Base-by-base conservation (phyloP, 2,888 invertebrate genomes). In the Eulithis testata region DNA sequence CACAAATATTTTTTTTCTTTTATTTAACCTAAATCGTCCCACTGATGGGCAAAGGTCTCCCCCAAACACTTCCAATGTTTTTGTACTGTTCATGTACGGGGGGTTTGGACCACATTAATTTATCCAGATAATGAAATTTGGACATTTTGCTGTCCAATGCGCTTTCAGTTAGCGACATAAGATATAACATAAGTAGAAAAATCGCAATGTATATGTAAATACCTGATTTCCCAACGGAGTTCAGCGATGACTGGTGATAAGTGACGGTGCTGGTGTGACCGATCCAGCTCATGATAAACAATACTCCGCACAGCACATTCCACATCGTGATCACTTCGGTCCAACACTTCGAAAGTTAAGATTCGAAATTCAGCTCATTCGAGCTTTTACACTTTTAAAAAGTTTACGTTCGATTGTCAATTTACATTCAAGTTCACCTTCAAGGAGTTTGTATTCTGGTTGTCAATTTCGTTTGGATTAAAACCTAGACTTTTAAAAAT, bases 201-300 rank as follows among this genome's bases (percentile, higher is more conserved):
- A 40, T 40, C 40, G 40, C 40, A 40, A 40, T 40, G 9, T 11
- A 40, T 40, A 40, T 11, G 6, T 7, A 43, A 40, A 31, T 89
- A 87, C 83, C 90, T 87, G 90, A 71, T 70, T 91, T 91, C 43
- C 81, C 85, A 67, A 86, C 73, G 60, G 73, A 79, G 67, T 81
- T 82, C 56, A 87, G 73, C 11, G 84, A 74, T 4, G 84, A 73
- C 67, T 85, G 86, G 66, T 84, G 86, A 71, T 84, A 89, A 59
- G 70, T 72, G 66, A 87, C 89, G 0, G 91, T 87, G 60, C 83
- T 83, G 36, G 88, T 86, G 63, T 85, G 80, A 11, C 82, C 87
- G 43, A 91, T 83, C 81, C 87, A 91, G 63, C 83, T 80, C 82
- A 88, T 81, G 76, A 90, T 72, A 36, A 91, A 71, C 62, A 91